A percentile compares a stretch with the other conserved stretches of the same genome.
phyloP scores from a whole-genome alignment of 2,113 vertebrate species.

The Peucedramus taeniatus region DNA sequence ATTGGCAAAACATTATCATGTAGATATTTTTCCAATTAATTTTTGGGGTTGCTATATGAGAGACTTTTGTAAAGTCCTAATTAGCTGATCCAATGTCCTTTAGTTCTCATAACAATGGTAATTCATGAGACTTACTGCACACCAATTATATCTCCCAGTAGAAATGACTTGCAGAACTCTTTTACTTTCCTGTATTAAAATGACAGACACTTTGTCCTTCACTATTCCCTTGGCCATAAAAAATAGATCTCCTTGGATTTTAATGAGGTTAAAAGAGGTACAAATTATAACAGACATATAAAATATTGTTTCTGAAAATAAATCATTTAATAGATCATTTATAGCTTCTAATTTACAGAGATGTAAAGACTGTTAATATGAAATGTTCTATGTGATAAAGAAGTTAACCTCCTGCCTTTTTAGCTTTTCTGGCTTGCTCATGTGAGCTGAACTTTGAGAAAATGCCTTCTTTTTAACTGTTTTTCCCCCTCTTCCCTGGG shows the following conservation, averaged over 20 bases:
- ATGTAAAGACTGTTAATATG: background rate
- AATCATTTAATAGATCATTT: background rate
- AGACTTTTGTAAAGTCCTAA: background rate
- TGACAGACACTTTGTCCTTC: background rate
- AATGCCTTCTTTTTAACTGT: background rate
- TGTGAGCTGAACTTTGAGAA: background rate
- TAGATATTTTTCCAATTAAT: background rate
- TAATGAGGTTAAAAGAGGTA: background rate
- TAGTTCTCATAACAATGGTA: background rate
- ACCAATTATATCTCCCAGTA: background rate
- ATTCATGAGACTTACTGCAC: background rate
- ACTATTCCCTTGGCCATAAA: background rate
- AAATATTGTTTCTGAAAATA: background rate
- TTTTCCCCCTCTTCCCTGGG: accelerated
- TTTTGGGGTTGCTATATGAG: background rate
- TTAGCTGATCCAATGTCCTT: background rate
- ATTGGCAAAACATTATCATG: background rate
- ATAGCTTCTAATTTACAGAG: background rate
- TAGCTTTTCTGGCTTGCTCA: background rate
- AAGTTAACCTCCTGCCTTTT: background rate
- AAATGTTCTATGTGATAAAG: background rate
- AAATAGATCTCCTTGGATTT: background rate
- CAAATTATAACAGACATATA: background rate
- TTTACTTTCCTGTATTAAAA: background rate
- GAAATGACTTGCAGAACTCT: background rate